Conservation (phyloP, 2,797 vertebrate genomes). For the Cirrhinus mrigala region DNA sequence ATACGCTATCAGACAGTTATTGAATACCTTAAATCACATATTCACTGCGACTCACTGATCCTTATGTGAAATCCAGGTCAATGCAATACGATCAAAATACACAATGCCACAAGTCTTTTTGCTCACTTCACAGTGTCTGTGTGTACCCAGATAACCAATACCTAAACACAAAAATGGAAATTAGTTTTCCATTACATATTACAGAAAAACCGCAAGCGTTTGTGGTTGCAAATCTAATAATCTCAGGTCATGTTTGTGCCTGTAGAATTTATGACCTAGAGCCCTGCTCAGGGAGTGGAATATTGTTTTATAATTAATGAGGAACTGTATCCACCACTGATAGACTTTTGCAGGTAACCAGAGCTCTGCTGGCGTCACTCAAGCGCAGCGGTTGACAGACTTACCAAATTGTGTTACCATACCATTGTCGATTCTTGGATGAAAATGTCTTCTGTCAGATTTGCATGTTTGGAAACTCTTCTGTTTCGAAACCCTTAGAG, state of each 20-base stretch:
- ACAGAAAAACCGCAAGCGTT: background rate
- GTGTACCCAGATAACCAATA: constrained; percentile 9
- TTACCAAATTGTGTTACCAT: constrained; percentile 72
- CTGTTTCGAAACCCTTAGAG: background rate
- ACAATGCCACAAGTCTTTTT: background rate
- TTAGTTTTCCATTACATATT: constrained; percentile 26
- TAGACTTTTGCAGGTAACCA: constrained; percentile 86
- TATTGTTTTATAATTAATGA: constrained; percentile 94
- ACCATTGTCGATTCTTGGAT: constrained; percentile 67
- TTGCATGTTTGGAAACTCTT: constrained; percentile 9
- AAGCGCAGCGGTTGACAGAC: constrained; percentile 73
- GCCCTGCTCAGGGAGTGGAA: constrained; percentile 85
- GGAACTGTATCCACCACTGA: constrained; percentile 82
- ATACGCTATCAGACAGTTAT: constrained; percentile 38
- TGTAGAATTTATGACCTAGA: constrained; percentile 65
- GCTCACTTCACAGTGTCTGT: background rate
- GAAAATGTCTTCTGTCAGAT: constrained; percentile 42
- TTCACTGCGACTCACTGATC: constrained; percentile 44
- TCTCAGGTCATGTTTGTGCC: constrained; percentile 57
- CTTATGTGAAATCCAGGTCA: constrained; percentile 43
- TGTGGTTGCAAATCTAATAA: constrained; percentile 52
- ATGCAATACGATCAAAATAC: constrained; percentile 37
- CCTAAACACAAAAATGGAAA: constrained; percentile 5
- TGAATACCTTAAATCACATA: constrained; percentile 54
- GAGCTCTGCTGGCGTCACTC: constrained; percentile 80